Percentiles rank a stretch among this genome's conserved stretches.
These are phyloP conservation scores for Sarcophaga carnaria DNA, from an alignment of 2,888 invertebrate genomes.

Conservation along the genomic window DNA sequence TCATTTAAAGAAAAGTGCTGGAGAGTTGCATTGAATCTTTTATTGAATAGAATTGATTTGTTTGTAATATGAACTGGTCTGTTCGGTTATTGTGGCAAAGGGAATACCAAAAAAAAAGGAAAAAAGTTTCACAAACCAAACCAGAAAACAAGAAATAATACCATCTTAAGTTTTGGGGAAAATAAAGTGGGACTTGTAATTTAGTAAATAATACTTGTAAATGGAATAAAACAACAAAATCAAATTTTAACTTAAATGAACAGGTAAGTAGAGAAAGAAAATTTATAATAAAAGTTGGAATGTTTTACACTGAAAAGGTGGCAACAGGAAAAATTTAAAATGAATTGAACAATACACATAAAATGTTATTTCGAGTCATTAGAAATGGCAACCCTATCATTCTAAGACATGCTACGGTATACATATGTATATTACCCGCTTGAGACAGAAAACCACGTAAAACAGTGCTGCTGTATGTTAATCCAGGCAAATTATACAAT, in stretches of 20 bases:
- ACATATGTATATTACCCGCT: too few species aligned
- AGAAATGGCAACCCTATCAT: too few species aligned
- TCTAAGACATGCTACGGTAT: too few species aligned
- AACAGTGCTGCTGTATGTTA: too few species aligned
- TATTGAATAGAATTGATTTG: slow-evolving; percentile 36
- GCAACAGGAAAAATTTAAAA: too few species aligned
- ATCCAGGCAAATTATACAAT: too few species aligned
- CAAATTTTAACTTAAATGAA: background rate
- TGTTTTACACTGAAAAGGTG: background rate
- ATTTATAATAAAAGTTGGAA: background rate
- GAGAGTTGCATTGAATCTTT: background rate
- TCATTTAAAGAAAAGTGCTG: background rate
- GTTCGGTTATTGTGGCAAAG: slow-evolving; percentile 10
- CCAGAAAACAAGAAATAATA: background rate
- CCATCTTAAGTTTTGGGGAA: background rate
- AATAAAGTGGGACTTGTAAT: background rate
- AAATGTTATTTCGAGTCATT: too few species aligned
- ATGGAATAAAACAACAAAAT: background rate
- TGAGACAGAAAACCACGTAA: too few species aligned
- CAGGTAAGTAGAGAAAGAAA: background rate
- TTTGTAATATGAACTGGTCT: slow-evolving; percentile 25
- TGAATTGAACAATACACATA: too few species aligned
- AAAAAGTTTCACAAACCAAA: background rate
- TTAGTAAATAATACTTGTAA: background rate
- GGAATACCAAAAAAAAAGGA: background rate